Percentiles rank a stretch among this genome's conserved stretches.
Evolutionary conservation across 2,797 vertebrate species (phyloP).

Genomic region (Tarsius wallacei): DNA sequence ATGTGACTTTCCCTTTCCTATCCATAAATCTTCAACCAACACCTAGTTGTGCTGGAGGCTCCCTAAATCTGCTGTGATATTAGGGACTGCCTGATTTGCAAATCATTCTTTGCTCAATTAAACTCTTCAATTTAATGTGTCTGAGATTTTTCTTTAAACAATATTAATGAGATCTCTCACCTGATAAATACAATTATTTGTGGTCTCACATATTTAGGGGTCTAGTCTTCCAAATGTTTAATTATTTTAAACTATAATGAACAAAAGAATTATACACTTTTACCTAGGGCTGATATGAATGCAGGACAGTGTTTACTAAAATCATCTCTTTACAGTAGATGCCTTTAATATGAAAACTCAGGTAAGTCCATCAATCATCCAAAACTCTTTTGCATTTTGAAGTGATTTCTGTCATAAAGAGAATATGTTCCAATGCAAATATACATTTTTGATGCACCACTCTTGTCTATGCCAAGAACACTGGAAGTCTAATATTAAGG

Average conservation of each 20-base stretch:
- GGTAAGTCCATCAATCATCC: not conserved
- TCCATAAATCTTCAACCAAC: no score
- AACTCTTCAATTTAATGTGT: no score
- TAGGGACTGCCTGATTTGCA: no score
- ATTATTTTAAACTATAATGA: slow-evolving; percentile 14
- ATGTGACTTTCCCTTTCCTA: no score
- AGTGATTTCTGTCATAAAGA: not conserved
- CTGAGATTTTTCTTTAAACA: no score
- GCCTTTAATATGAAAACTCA: slow-evolving; percentile 46
- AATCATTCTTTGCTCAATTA: no score
- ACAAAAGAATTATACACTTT: not conserved
- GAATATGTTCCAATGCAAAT: slow-evolving; percentile 4
- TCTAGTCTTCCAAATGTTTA: slow-evolving; percentile 32
- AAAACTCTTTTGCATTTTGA: slow-evolving; percentile 1
- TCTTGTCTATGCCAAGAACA: not conserved
- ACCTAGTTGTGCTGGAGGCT: no score
- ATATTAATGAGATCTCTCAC: not conserved
- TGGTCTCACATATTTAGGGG: not conserved
- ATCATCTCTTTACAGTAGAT: not conserved
- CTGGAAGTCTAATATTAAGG: not conserved
- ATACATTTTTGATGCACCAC: not conserved
- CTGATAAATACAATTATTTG: not conserved
- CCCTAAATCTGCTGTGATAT: no score
- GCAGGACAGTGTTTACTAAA: slow-evolving; percentile 14
- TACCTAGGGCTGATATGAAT: not conserved